A percentile compares a stretch with the other conserved stretches of the same genome.
These are phyloP conservation scores for Zaprionus africanus DNA, from an alignment of 1,140 invertebrate genomes.

Conservation along the genomic window DNA sequence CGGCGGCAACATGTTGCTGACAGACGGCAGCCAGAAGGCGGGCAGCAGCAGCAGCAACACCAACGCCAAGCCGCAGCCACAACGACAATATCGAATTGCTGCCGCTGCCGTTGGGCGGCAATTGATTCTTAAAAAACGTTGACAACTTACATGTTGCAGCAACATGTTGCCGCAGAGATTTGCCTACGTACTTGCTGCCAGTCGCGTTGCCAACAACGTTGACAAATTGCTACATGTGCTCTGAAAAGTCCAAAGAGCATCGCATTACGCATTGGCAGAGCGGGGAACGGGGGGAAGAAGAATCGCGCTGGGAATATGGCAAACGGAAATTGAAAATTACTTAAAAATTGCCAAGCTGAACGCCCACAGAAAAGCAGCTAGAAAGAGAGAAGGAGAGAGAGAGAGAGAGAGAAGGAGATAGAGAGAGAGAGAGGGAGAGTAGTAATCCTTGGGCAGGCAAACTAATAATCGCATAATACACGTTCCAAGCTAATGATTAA, in stretches of 20 bases:
- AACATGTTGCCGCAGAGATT: constrained; percentile 64
- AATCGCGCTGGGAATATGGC: constrained; percentile 29
- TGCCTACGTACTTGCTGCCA: constrained; percentile 41
- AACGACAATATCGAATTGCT: constrained; percentile 69
- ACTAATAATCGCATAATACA: constrained; percentile 83
- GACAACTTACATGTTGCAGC: constrained; percentile 75
- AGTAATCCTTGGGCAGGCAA: constrained; percentile 53
- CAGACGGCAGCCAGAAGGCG: constrained; percentile 77
- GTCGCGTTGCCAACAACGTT: constrained; percentile 48
- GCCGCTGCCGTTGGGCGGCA: constrained; percentile 63
- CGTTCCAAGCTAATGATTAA: constrained; percentile 82
- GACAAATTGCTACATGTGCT: constrained; percentile 73
- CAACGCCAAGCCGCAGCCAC: constrained; percentile 41
- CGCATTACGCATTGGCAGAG: constrained; percentile 48
- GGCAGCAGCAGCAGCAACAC: constrained; percentile 40
- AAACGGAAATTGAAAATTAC: constrained; percentile 83
- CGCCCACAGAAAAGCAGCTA: constrained; percentile 60
- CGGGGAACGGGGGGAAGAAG: neutral
- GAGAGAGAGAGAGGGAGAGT: neutral
- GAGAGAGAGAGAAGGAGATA: neutral
- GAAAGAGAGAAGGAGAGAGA: neutral
- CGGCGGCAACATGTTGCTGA: constrained; percentile 54
- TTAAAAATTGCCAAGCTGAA: constrained; percentile 50
- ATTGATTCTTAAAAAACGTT: constrained; percentile 80
- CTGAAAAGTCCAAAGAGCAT: constrained; percentile 36